Conservation (phyloP, 2,113 vertebrate species). For the Gnathonemus longibarbis region DNA sequence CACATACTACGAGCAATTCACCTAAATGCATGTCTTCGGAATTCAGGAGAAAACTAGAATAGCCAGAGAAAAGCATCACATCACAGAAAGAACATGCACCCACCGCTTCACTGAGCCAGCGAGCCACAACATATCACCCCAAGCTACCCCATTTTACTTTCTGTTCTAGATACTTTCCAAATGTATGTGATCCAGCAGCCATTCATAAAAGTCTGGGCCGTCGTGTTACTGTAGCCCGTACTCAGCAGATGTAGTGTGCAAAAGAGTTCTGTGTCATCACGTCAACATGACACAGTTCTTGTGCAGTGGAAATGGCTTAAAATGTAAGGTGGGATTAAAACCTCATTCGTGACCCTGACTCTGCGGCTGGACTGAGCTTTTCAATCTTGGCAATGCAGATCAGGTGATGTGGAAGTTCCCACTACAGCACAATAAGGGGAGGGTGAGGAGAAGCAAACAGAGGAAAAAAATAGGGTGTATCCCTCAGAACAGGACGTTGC, state of each 20-base stretch:
- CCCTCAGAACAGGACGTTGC: neutral
- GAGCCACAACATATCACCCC: neutral
- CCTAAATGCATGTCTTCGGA: neutral
- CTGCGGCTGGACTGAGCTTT: neutral
- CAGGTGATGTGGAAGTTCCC: neutral
- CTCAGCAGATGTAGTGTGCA: slow-evolving; percentile 5
- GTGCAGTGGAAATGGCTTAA: neutral
- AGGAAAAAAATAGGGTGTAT: neutral
- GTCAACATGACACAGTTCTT: slow-evolving; percentile 26
- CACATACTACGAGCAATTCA: neutral
- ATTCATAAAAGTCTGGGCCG: neutral
- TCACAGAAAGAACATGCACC: neutral
- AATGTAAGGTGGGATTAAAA: neutral
- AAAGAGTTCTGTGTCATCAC: slow-evolving; percentile 46
- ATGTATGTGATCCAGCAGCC: neutral
- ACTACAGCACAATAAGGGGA: neutral
- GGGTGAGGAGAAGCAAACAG: neutral
- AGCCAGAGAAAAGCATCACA: neutral
- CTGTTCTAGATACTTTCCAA: neutral
- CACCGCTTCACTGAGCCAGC: neutral
- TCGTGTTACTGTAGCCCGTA: neutral
- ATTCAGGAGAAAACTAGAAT: neutral
- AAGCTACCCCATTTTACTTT: neutral
- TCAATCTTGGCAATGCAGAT: neutral
- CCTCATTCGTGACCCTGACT: neutral